Evolutionary conservation across 2,888 invertebrate genomes (phyloP).

Genomic region (Stenodema calcarata): DNA sequence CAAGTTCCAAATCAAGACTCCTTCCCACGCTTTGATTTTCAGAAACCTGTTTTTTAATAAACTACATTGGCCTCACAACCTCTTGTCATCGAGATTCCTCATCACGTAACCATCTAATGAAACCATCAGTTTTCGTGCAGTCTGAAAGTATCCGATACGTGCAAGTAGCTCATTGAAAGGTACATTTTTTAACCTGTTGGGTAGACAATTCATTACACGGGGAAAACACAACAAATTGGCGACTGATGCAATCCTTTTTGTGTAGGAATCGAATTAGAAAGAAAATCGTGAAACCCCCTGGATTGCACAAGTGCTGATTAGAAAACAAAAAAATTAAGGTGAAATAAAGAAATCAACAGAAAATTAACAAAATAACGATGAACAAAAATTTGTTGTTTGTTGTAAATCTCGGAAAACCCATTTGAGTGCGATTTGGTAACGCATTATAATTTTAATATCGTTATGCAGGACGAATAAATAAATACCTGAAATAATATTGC

Average conservation of each 20-base stretch:
- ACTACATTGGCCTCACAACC: too few relatives aligned
- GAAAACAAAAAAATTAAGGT: neutral
- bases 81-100: too few relatives aligned
- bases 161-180: neutral
- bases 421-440: neutral
- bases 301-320: neutral
- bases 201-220: conserved; percentile 9
- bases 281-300: neutral
- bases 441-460: neutral
- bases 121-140: too few relatives aligned
- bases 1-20: too few relatives aligned
- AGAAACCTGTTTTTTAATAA: too few relatives aligned
- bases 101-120: too few relatives aligned
- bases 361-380: neutral
- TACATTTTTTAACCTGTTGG: neutral
- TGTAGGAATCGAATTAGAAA: neutral
- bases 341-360: neutral
- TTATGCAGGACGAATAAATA: conserved; percentile 33
- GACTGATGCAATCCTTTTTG: neutral
- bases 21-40: too few relatives aligned
- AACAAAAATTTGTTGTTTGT: too few relatives aligned
- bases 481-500: conserved; percentile 47
- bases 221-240: neutral
- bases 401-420: neutral
- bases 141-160: neutral